Evolutionary conservation across 2,113 vertebrate species (phyloP), one percentile per base, ranked within the genome.

Genomic region (Grus americana): DNA sequence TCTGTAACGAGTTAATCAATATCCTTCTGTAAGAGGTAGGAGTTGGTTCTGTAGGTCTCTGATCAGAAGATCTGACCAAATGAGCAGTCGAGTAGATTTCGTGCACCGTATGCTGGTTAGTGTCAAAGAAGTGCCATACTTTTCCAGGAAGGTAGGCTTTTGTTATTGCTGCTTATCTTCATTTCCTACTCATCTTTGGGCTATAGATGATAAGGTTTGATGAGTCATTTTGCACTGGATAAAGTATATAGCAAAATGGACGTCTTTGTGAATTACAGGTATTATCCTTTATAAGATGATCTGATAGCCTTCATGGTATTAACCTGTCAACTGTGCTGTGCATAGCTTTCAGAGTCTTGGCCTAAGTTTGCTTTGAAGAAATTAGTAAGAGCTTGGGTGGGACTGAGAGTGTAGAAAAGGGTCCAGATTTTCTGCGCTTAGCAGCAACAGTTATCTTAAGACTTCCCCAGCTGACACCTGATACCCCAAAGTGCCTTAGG

Each of bases 201-300:
- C 76, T 90, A 13, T 10, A 63, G 34, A 12, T 67, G 15, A 5
- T 68, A 42, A 61, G 44, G 54, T 75, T 79, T 90, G 67, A 40
- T 83, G 44, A 61, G 27, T 27, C 17, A 24, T 66, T 78, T 90
- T 88, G 36, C 36, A 42, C 66, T 54, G 88, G 44, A n/a, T 27
- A 9, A 90, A 86, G 54, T 38, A 10, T n/a, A 46, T 5, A 58
- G 11, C 52, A 74, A 47, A 30, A 12, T 11, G 12, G 50, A 17
- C 0, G 0, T 54, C n/a, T 50, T 42, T 78, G 65, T 79, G 38
- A 82, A 30, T 30, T 44, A 22, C 0, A 2, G 26, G 17, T 18
- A 3, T 36, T 38, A 11, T 47, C 13, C 40, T 71, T 75, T 27
- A 13, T 46, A 47, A 42, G 49, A 26, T 78, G 15, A 42, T 67